Conservation (phyloP, 2,888 invertebrate species). For the Catocala sponsa region DNA sequence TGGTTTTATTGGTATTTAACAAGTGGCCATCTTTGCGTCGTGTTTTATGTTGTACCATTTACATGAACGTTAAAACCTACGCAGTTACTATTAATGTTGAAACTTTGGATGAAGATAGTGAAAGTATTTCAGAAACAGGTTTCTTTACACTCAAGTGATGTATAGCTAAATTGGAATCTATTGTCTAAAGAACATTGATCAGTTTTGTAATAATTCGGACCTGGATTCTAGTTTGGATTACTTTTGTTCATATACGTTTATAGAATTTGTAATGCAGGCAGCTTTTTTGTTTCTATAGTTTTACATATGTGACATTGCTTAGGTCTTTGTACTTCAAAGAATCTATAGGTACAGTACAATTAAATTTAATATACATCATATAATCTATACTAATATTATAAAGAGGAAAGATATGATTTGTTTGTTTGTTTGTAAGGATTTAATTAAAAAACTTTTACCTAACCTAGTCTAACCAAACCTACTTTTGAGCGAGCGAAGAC, state of each 20-base stretch:
- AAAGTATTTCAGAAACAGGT: slow-evolving; percentile 35
- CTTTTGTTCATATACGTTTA: background rate
- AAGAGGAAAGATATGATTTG: too few relatives aligned
- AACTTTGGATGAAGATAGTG: slow-evolving; percentile 20
- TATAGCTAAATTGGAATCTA: slow-evolving; percentile 3
- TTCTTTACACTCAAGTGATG: slow-evolving; percentile 6
- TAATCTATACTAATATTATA: too few relatives aligned
- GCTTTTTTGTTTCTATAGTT: too few relatives aligned
- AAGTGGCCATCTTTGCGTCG: background rate
- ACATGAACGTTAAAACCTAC: slow-evolving; percentile 19
- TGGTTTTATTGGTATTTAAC: slow-evolving; percentile 30
- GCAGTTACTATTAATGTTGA: slow-evolving; percentile 23
- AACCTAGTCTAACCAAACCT: too few relatives aligned
- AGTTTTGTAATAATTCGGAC: background rate
- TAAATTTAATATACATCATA: too few relatives aligned
- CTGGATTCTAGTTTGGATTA: background rate
- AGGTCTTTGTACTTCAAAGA: too few relatives aligned
- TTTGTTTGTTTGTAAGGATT: too few relatives aligned
- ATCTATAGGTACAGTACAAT: too few relatives aligned
- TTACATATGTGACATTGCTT: too few relatives aligned
- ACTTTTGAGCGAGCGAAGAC: too few relatives aligned
- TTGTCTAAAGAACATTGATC: slow-evolving; percentile 5
- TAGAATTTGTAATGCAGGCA: background rate
- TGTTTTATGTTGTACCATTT: slow-evolving; percentile 12
- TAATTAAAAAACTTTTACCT: too few relatives aligned